A percentile compares a stretch with the other conserved stretches of the same genome.
Evolutionary conservation across 37 sponge, comb jelly and placozoan species (phyloP).

Genomic region (Spongilla lacustris): DNA sequence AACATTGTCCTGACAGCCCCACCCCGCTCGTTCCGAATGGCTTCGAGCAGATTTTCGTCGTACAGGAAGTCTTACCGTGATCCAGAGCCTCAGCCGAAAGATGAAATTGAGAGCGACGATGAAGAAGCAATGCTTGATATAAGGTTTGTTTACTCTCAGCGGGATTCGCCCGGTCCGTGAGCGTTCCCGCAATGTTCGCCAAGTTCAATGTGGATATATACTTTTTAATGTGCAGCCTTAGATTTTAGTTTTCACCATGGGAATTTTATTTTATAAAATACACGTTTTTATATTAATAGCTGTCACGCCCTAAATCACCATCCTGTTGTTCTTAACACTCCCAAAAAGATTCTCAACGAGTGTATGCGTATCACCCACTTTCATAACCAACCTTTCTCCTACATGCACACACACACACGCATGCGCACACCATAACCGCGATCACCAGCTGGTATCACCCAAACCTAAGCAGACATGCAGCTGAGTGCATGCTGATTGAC

Average conservation of each 20-base stretch:
- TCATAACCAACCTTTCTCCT: too few relatives aligned
- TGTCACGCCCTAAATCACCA: too few relatives aligned
- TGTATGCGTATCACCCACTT: too few relatives aligned
- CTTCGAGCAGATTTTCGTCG: not conserved
- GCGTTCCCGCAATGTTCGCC: not conserved
- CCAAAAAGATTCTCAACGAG: too few relatives aligned
- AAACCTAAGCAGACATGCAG: constrained; percentile 70
- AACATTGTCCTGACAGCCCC: not conserved
- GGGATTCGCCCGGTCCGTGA: not conserved
- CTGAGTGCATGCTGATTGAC: constrained; percentile 88
- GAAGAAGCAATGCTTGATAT: not conserved
- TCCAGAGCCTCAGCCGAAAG: not conserved
- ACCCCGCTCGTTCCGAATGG: not conserved
- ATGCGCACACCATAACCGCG: not conserved
- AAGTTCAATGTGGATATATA: too few relatives aligned
- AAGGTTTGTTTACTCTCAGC: not conserved
- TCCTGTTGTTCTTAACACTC: too few relatives aligned
- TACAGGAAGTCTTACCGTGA: not conserved
- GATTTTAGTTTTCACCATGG: too few relatives aligned
- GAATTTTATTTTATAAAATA: too few relatives aligned
- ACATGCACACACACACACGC: not conserved
- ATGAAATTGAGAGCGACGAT: not conserved
- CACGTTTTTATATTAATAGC: too few relatives aligned
- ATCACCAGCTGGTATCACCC: constrained; percentile 72
- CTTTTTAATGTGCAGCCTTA: too few relatives aligned